phyloP scores from a whole-genome alignment of 2,113 vertebrate species.

The Forbesichthys agassizii region DNA sequence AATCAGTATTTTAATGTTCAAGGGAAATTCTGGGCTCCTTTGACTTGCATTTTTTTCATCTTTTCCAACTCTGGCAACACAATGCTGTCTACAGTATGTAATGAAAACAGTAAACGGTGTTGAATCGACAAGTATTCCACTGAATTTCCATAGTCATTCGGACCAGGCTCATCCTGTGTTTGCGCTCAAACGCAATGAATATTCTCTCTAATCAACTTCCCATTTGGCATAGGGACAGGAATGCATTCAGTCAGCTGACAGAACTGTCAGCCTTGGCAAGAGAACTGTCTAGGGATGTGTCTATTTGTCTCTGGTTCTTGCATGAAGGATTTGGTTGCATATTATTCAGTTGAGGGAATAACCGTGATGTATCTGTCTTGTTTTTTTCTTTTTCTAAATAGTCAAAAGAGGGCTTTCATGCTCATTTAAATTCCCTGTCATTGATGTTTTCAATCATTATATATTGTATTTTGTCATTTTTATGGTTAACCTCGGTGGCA shows the following conservation, averaged over 20 bases:
- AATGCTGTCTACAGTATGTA: background rate
- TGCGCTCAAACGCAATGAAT: slow-evolving; percentile 25
- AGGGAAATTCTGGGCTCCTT: too few relatives aligned
- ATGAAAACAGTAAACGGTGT: background rate
- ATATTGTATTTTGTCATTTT: slow-evolving; percentile 31
- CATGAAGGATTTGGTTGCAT: slow-evolving; percentile 5
- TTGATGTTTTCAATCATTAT: slow-evolving; percentile 5
- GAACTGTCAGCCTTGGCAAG: background rate
- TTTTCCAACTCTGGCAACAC: background rate
- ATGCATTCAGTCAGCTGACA: slow-evolving; percentile 15
- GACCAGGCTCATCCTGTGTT: slow-evolving; percentile 3
- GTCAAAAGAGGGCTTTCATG: background rate
- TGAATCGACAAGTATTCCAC: too few relatives aligned
- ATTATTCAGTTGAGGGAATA: background rate
- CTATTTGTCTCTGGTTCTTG: background rate
- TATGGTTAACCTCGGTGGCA: slow-evolving; percentile 37
- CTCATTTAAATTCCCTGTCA: background rate
- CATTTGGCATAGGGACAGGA: slow-evolving; percentile 36
- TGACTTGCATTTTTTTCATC: too few relatives aligned
- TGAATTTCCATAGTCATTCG: slow-evolving; percentile 9
- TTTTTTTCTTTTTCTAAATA: background rate
- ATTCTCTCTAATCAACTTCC: slow-evolving; percentile 30
- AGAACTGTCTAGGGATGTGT: background rate
- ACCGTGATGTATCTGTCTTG: background rate
- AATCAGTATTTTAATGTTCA: too few relatives aligned